A percentile compares a stretch with the other conserved stretches of the same genome.
Conservation (phyloP, 2,113 vertebrate species). For the Eublepharis macularius region DNA sequence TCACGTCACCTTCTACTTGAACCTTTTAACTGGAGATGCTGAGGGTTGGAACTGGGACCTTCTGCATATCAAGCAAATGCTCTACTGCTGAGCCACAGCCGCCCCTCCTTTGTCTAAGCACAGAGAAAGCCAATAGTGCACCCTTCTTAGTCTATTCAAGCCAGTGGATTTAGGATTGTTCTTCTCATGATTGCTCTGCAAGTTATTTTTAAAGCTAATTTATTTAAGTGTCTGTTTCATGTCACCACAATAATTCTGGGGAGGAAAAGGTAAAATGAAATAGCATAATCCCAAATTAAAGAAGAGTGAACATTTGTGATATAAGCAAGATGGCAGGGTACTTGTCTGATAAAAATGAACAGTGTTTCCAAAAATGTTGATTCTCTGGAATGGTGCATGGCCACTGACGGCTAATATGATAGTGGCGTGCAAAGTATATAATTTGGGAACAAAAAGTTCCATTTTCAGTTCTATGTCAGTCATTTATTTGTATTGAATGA, state of each 20-base stretch:
- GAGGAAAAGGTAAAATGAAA: not conserved
- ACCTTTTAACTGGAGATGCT: not conserved
- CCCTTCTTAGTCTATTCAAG: too few species aligned
- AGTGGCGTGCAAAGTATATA: constrained; percentile 50
- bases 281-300: constrained; percentile 19
- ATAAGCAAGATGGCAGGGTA: constrained; percentile 12
- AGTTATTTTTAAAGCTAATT: too few species aligned
- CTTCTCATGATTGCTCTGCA: too few species aligned
- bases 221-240: too few species aligned
- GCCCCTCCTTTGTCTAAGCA: too few species aligned
- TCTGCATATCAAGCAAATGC: not conserved
- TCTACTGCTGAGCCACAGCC: not conserved
- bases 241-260: not conserved
- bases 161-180: too few species aligned
- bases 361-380: constrained; percentile 32
- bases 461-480: constrained; percentile 68
- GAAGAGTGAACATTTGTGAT: constrained; percentile 37
- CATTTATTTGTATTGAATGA: constrained; percentile 66
- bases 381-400: constrained; percentile 13
- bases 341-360: constrained; percentile 40
- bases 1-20: not conserved
- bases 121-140: too few species aligned
- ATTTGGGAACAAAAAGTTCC: constrained; percentile 69
- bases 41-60: not conserved
- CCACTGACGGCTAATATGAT: constrained; percentile 52